A percentile compares a stretch with the other conserved stretches of the same genome.
Conservation (phyloP, 2,797 vertebrate genomes). For the Gobio occitaniae region DNA sequence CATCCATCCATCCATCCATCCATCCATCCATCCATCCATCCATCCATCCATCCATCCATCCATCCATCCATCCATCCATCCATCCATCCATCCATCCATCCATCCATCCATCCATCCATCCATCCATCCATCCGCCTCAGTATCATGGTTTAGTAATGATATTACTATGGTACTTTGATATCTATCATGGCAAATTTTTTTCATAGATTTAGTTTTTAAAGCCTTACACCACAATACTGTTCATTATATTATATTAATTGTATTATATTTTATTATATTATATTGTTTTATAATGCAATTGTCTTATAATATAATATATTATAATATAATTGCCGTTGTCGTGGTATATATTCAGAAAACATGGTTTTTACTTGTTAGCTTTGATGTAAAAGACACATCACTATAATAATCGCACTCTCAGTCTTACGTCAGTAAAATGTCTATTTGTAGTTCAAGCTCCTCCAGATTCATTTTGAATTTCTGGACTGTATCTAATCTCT, state of each 20-base stretch:
- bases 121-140: too few relatives aligned
- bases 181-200: background rate
- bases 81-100: too few relatives aligned
- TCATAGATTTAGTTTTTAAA: background rate
- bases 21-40: too few relatives aligned
- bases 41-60: too few relatives aligned
- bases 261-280: background rate
- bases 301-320: background rate
- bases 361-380: background rate
- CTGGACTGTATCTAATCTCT: slow-evolving; percentile 21
- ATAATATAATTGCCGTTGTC: background rate
- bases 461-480: background rate
- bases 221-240: background rate
- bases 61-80: too few relatives aligned
- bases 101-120: too few relatives aligned
- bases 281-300: background rate
- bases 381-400: background rate
- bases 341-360: background rate
- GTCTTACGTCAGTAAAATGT: background rate
- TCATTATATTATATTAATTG: background rate
- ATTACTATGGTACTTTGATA: background rate
- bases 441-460: slow-evolving; percentile 4
- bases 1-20: too few relatives aligned
- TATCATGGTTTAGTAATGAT: background rate
- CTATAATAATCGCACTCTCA: background rate